Base-by-base conservation (phyloP, 2,797 vertebrate genomes). In the Macropus fuliginosus region DNA sequence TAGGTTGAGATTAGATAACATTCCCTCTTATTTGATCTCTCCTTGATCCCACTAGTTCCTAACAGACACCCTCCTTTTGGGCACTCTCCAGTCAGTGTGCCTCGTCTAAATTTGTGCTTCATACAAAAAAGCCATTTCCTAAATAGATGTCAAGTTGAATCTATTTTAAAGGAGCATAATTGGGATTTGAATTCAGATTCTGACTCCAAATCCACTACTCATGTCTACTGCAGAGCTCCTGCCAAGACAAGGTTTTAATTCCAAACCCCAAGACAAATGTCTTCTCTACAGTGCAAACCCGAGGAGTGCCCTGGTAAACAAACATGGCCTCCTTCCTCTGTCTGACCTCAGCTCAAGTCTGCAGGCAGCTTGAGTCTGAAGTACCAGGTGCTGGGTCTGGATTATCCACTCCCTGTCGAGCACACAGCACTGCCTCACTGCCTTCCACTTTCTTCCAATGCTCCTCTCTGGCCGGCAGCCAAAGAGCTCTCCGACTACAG, bases 371-470 rank as follows among this genome's bases (percentile, higher is more conserved):
- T 50, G 54, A 46, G 28, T 92, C 91, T 56, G 28, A 74, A 93
- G 56, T 91, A 95, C 94, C 74, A 96, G 96, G 91, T 56, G 94
- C 74, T 50, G 21, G 74, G 40, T 50, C 40, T 46, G 74, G 8
- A 50, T 50, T 27, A 96, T 95, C 56, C 91, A 91, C 90, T 94
- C 94, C 90, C 40, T 0, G 91, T 92, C 91, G 93, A 92, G 91
- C 95, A 94, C 90, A 95, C 0, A 28, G 92, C 96, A 91, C 97
- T 95, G 95, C 93, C 93, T 27, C 91, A 93, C 95, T 95, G 9
- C 0, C 62, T 98, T 97, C 97, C 92, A 93, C 96, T 97, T 91
- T 91, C 97, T 96, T 97, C 95, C 96, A 91, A 92, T 56, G 95
- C 93, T 95, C 93, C 91, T 31, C 0, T 87, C 5, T 56, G 97